These are phyloP conservation scores for Spodoptera picta DNA, from an alignment of 2,888 invertebrate species.

Conservation along the genomic window DNA sequence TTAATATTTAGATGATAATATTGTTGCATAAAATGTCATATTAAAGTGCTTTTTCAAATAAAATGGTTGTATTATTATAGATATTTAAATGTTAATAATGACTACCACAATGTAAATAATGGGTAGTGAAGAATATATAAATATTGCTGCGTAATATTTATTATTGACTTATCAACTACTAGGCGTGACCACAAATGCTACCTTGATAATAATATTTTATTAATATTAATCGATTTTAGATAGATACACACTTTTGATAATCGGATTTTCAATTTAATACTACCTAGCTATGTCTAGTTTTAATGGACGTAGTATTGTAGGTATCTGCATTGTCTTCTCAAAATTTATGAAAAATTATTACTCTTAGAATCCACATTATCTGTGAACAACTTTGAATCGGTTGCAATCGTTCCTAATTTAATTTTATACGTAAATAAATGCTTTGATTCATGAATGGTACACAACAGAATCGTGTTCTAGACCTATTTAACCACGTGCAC, in stretches of 20 bases:
- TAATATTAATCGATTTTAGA: no score
- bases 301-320: no score
- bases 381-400: conserved; percentile 8
- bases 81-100: background rate
- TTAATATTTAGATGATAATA: conserved; percentile 25
- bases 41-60: conserved; percentile 9
- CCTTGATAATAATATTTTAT: no score
- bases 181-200: no score
- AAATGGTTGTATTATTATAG: background rate
- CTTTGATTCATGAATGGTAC: conserved; percentile 34
- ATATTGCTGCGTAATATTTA: conserved; percentile 1
- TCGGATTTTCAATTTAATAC: no score
- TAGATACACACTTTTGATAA: no score
- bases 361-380: no score
- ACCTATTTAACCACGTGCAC: conserved; percentile 55
- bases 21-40: background rate
- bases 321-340: no score
- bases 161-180: no score
- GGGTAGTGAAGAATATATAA: background rate
- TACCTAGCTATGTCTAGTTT: no score
- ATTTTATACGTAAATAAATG: conserved; percentile 25
- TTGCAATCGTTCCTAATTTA: conserved; percentile 21
- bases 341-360: no score
- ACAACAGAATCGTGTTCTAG: conserved; percentile 36
- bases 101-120: background rate